Base-by-base conservation (phyloP, 2,113 vertebrate species). In the Nothocercus julius region DNA sequence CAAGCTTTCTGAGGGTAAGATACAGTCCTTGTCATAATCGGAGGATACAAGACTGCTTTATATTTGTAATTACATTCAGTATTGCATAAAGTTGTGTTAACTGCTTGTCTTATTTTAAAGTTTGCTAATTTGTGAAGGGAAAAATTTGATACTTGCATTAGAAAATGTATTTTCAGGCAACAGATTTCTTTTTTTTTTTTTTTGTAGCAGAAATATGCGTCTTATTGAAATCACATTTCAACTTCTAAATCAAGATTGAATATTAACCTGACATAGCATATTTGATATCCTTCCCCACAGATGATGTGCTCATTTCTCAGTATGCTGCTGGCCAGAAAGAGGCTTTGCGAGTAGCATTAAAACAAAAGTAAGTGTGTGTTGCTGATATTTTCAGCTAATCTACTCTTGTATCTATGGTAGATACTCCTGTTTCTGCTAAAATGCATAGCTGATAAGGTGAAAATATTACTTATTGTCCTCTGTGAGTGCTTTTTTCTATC, bases 291-390 rank as follows among this genome's bases (percentile, higher is more conserved):
- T 92, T 97, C 90, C 82, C 12, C 75, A 98, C 92, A 97, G 94
- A 94, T 66, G 98, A 99, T 63, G 95, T 99, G 49, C 92, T 98
- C 78, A 98, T 99, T 88, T 99, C 98, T 38, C 98, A 97, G 6
- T 99, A 98, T 58, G 62, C 97, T 3, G 12, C 94, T 53, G 98
- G 98, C 34, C 97, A 98, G 85, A 99, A 98, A 51, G 98, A 98
- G 72, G 98, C 97, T 66, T 70, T 98, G 27, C 97, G 98, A 88
- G 96, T 97, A 7, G 96, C 96, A 34, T 96, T 99, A 96, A 99
- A 98, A 76, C 98, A 99, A 82, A 99, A 98, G 99, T 99, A 97
- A 97, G 97, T 97, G 36, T 66, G 21, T 68, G 47, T 40, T 93
- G n/a, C 2, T 91, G 38, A 64, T 77, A 73, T 21, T 83, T 36